A percentile compares a stretch with the other conserved stretches of the same genome.
Evolutionary conservation across 2,797 vertebrate species (phyloP).

Genomic region (Fistularia commersonii): DNA sequence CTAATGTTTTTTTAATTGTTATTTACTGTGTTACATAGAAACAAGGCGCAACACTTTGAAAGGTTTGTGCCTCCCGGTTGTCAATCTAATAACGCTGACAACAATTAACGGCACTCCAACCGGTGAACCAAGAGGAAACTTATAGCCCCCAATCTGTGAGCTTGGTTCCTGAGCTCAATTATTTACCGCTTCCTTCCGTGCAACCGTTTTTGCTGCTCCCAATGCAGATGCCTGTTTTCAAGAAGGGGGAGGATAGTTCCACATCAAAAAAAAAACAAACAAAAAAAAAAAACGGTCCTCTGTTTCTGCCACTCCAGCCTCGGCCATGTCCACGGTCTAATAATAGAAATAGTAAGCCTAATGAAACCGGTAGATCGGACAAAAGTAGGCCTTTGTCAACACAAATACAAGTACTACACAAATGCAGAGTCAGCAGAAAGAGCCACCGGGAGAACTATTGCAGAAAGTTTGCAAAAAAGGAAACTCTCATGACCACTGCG

Average conservation of each 20-base stretch:
- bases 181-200: constrained; percentile 31
- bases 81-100: neutral
- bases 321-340: constrained; percentile 22
- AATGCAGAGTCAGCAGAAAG: no score
- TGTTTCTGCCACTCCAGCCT: constrained; percentile 19
- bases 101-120: constrained; percentile 1
- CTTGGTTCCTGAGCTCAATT: constrained; percentile 29
- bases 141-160: constrained; percentile 6
- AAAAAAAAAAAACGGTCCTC: constrained; percentile 3
- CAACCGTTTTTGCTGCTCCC: constrained; percentile 32
- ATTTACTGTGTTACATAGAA: no score
- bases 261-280: no score
- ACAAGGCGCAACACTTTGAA: no score
- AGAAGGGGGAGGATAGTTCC: constrained; percentile 23
- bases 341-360: constrained; percentile 10
- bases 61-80: no score
- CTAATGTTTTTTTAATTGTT: no score
- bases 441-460: neutral
- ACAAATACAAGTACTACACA: neutral
- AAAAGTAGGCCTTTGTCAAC: constrained; percentile 5
- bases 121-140: constrained; percentile 6
- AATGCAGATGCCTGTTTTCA: constrained; percentile 29
- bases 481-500: constrained; percentile 9
- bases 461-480: constrained; percentile 9
- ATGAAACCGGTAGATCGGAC: constrained; percentile 7